Percentiles rank a stretch among this genome's conserved stretches.
Evolutionary conservation across 2,888 invertebrate genomes (phyloP).

Genomic region (Patella depressa): DNA sequence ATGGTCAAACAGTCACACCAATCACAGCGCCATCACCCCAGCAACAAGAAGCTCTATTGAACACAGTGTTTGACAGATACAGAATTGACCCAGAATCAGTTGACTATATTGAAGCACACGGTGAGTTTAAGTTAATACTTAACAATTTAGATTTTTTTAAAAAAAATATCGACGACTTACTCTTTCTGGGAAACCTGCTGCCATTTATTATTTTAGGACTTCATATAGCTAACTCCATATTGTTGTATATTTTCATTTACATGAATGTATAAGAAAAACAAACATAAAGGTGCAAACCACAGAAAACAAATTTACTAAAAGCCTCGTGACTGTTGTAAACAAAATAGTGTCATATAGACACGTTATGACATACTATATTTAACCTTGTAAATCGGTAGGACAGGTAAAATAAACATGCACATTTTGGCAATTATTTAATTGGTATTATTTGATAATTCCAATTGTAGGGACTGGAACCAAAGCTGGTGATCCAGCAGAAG

Average conservation of each 20-base stretch:
- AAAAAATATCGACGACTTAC: too few species aligned
- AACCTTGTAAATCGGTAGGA: too few species aligned
- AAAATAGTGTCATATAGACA: too few species aligned
- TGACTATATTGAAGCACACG: slow-evolving; percentile 46
- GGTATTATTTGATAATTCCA: too few species aligned
- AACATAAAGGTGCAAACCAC: background rate
- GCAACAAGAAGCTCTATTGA: slow-evolving; percentile 30
- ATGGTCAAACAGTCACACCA: slow-evolving; percentile 46
- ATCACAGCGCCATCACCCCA: slow-evolving; percentile 49
- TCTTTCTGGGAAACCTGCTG: too few species aligned
- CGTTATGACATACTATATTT: too few species aligned
- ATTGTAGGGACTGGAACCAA: slow-evolving; percentile 55
- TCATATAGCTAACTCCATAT: background rate
- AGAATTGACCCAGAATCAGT: slow-evolving; percentile 24
- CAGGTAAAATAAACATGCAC: too few species aligned
- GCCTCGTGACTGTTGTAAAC: too few species aligned
- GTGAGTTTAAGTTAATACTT: slow-evolving; percentile 21
- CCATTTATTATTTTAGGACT: too few species aligned
- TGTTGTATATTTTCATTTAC: background rate
- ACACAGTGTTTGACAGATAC: slow-evolving; percentile 25
- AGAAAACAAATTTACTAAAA: background rate
- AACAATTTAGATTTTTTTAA: background rate
- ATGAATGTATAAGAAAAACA: too few species aligned
- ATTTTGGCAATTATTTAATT: too few species aligned
- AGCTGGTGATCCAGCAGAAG: slow-evolving; percentile 55